Conservation (phyloP, 2,888 invertebrate genomes). For the Netelia melanura region DNA sequence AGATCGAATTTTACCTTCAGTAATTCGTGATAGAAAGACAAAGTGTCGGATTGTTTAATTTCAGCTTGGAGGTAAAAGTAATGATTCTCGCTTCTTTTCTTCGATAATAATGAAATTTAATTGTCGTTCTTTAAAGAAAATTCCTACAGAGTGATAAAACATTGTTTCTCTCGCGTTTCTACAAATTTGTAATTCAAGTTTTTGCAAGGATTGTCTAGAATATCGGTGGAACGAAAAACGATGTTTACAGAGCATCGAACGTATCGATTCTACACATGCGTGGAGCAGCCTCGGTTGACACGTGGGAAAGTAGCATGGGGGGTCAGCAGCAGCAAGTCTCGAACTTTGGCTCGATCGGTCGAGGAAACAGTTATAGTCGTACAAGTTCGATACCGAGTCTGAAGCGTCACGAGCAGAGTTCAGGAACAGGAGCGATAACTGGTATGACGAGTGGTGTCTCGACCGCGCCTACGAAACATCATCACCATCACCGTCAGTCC, state of each 20-base stretch:
- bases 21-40: too few species aligned
- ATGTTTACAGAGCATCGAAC: conserved; percentile 85
- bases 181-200: neutral
- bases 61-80: too few species aligned
- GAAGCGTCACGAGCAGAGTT: conserved; percentile 77
- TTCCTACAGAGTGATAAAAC: too few species aligned
- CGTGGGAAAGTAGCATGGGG: conserved; percentile 86
- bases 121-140: too few species aligned
- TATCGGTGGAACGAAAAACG: neutral
- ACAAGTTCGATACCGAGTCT: conserved; percentile 78
- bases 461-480: conserved; percentile 81
- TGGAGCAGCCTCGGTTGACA: conserved; percentile 86
- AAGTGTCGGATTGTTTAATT: too few species aligned
- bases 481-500: conserved; percentile 66
- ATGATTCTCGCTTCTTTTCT: too few species aligned
- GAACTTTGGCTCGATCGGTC: conserved; percentile 59
- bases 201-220: neutral
- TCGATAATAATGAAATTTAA: too few species aligned
- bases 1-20: neutral
- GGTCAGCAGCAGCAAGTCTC: conserved; percentile 70
- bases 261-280: conserved; percentile 87
- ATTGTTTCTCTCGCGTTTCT: too few species aligned
- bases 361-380: conserved; percentile 73
- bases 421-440: conserved; percentile 61
- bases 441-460: conserved; percentile 74